Evolutionary conservation across 2,113 vertebrate genomes (phyloP).

Genomic region (Carlito syrichta): DNA sequence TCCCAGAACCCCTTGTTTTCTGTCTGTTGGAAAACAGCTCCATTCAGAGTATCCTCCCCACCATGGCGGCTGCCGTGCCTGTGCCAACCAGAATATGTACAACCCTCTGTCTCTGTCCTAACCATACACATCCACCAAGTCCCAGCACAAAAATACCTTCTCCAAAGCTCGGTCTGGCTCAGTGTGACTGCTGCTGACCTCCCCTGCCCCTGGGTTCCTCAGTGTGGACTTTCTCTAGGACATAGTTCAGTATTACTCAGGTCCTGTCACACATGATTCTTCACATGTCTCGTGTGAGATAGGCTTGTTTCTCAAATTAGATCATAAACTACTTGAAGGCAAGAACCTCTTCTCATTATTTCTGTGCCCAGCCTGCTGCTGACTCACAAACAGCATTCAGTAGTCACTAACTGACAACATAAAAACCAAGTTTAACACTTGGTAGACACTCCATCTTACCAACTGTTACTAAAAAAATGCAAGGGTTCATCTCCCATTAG

Average conservation of each 20-base stretch:
- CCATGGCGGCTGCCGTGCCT: fast-evolving
- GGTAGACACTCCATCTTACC: fast-evolving
- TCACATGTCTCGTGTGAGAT: fast-evolving
- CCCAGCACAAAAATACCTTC: neutral
- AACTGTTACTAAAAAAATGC: fast-evolving
- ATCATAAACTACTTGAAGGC: neutral
- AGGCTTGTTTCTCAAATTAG: neutral
- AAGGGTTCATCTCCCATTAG: fast-evolving
- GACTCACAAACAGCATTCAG: fast-evolving
- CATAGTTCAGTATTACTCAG: neutral
- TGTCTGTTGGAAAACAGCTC: no score
- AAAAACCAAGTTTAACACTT: fast-evolving
- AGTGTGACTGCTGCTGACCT: no score
- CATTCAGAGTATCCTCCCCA: fast-evolving
- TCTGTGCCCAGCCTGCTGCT: neutral
- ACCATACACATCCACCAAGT: fast-evolving
- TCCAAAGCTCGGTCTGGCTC: neutral
- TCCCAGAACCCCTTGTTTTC: no score
- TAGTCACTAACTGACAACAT: neutral
- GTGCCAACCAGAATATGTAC: neutral
- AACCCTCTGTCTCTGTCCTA: fast-evolving
- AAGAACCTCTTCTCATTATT: fast-evolving
- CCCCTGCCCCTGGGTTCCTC: no score
- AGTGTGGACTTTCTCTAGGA: no score
- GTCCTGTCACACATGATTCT: fast-evolving